phyloP scores from a whole-genome alignment of 2,888 invertebrate species.

The Tenthredo scrophulariae region DNA sequence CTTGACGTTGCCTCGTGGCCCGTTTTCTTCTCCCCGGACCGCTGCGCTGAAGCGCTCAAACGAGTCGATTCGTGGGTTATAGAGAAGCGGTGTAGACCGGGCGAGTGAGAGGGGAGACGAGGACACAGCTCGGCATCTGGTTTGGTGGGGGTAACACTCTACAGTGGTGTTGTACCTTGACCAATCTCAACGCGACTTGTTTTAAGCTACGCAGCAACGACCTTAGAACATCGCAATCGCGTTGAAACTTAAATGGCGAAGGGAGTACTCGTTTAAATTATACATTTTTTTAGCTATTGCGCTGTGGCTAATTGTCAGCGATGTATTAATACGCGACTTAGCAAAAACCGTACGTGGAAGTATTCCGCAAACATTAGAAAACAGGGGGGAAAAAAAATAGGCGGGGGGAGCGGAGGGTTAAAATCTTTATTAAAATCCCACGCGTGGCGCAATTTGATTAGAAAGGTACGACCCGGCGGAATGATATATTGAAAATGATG shows the following conservation, averaged over 20 bases:
- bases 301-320: not conserved
- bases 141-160: conserved; percentile 64
- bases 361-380: not conserved
- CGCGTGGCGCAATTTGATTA: not conserved
- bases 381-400: too few species aligned
- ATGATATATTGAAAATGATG: not conserved
- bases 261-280: conserved; percentile 26
- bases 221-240: conserved; percentile 71
- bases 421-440: conserved; percentile 6
- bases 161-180: conserved; percentile 76
- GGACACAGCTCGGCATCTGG: conserved; percentile 54
- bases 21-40: conserved; percentile 25
- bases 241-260: conserved; percentile 65
- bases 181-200: conserved; percentile 77
- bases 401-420: not conserved
- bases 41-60: conserved; percentile 54
- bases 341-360: not conserved
- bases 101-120: conserved; percentile 40
- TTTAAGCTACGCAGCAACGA: conserved; percentile 75
- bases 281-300: not conserved
- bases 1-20: conserved; percentile 37
- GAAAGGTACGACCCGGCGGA: not conserved
- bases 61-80: conserved; percentile 48
- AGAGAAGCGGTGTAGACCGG: conserved; percentile 33
- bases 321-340: not conserved